Base-by-base conservation (phyloP, 1,140 invertebrate species). In the Eupeodes corollae region DNA sequence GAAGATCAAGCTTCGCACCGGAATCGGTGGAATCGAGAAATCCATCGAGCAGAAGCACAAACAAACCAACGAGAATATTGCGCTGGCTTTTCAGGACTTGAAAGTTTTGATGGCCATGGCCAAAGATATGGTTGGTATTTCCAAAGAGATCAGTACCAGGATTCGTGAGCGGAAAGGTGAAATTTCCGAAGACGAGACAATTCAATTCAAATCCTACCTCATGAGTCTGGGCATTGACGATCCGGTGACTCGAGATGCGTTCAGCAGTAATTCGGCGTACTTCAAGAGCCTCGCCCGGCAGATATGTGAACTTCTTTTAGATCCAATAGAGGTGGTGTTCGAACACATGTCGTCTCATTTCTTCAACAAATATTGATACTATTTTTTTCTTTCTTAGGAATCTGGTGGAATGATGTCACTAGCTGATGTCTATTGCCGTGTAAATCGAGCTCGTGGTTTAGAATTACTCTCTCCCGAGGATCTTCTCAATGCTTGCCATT, bases 201-300 rank as follows among this genome's bases (percentile, higher is more conserved):
- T 97, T 13, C 79, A 83, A 54, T 98, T 99, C 59, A 96, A 98
- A 68, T 88, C 92, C 0, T 95, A 98, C 63, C 72, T 99, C 34
- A 78, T 99, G 67, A 96, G 91, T 69, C 77, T 99, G 54, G 95
- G 95, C 57, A 94, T 99, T 52, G 89, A 93, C 60, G 92, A 98
- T 76, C 94, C 94, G 15, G 94, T 98, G 0, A 98, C 94, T 0
- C 79, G 90, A 64, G 84, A 91, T 62, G 79, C 85, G 33, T 94
- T 86, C 67, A 87, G 86, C 56, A 87, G 79, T 55, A 88, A 89
- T 51, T 83, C 84, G 52, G 81, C 86, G 52, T 99, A 95, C 68
- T 91, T 89, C 63, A 75, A 78, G 56, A 84, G 89, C 55, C 72
- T 99, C 19, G 89, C 91, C 0, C 81, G 82, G 58, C 85, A 99